Conservation (phyloP, 2,888 invertebrate genomes). For the Drosophila anomalata region DNA sequence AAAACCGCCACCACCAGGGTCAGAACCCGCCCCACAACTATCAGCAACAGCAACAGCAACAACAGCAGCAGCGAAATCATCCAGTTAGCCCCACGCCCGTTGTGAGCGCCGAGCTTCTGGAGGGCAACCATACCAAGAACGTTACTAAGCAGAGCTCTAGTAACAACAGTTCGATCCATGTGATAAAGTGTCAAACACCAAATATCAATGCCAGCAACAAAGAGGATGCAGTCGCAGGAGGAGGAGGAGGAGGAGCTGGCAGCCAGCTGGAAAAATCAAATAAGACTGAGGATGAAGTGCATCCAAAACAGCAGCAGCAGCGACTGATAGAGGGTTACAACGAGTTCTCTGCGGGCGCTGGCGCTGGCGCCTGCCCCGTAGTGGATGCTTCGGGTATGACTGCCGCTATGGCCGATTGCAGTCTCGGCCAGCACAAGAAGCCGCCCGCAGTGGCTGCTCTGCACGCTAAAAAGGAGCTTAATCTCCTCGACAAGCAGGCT, state of each 20-base stretch:
- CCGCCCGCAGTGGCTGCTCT: slow-evolving; percentile 69
- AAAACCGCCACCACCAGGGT: slow-evolving; percentile 67
- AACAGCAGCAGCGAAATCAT: slow-evolving; percentile 49
- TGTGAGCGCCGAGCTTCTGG: slow-evolving; percentile 83
- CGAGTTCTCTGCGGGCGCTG: slow-evolving; percentile 64
- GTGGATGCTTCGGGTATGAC: slow-evolving; percentile 84
- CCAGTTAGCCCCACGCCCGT: slow-evolving; percentile 71
- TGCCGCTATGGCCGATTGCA: slow-evolving; percentile 81
- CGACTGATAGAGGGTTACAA: slow-evolving; percentile 56
- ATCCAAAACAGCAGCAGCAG: slow-evolving; percentile 67
- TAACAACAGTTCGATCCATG: slow-evolving; percentile 83
- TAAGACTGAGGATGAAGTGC: slow-evolving; percentile 86
- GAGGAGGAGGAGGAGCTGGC: slow-evolving; percentile 58
- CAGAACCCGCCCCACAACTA: slow-evolving; percentile 52
- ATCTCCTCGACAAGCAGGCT: slow-evolving; percentile 74
- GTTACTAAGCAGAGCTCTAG: slow-evolving; percentile 81
- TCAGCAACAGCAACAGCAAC: slow-evolving; percentile 24
- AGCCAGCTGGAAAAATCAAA: slow-evolving; percentile 88
- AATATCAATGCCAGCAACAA: slow-evolving; percentile 79
- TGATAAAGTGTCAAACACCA: slow-evolving; percentile 84
- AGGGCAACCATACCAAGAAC: slow-evolving; percentile 83
- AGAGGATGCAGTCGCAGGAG: slow-evolving; percentile 47
- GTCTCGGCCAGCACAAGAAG: slow-evolving; percentile 77
- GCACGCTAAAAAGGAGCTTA: slow-evolving; percentile 71
- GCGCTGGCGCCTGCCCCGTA: slow-evolving; percentile 69